A percentile compares a stretch with the other conserved stretches of the same genome.
phyloP scores from a whole-genome alignment of 2,888 invertebrate species.

The Seira musarum region DNA sequence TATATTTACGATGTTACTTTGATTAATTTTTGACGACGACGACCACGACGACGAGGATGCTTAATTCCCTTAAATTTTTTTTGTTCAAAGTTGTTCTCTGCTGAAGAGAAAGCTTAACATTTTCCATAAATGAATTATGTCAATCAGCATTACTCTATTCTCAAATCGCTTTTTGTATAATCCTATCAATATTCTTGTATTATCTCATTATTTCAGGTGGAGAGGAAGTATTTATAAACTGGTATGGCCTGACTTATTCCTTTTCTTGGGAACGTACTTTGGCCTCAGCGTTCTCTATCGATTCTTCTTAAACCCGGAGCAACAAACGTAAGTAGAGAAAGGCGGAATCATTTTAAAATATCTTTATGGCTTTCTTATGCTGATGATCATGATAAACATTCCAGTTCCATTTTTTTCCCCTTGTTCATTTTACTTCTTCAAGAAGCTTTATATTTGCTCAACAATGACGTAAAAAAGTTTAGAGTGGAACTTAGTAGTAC shows the following conservation, averaged over 20 bases:
- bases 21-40: no score
- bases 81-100: no score
- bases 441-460: background rate
- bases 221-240: conserved; percentile 74
- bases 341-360: background rate
- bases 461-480: no score
- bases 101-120: no score
- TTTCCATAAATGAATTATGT: conserved; percentile 8
- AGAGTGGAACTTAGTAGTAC: no score
- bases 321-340: conserved; percentile 71
- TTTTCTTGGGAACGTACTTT: conserved; percentile 72
- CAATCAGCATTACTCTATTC: background rate
- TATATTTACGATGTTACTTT: no score
- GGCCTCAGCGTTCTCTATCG: conserved; percentile 72
- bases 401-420: no score
- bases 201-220: conserved; percentile 73
- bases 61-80: no score
- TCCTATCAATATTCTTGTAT: conserved; percentile 25
- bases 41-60: no score
- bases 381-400: background rate
- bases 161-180: background rate
- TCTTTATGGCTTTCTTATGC: no score
- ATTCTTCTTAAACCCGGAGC: conserved; percentile 71
- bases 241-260: conserved; percentile 73
- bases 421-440: background rate